Base-by-base conservation (phyloP, 2,797 vertebrate species). In the Mormyrops boulengeri region DNA sequence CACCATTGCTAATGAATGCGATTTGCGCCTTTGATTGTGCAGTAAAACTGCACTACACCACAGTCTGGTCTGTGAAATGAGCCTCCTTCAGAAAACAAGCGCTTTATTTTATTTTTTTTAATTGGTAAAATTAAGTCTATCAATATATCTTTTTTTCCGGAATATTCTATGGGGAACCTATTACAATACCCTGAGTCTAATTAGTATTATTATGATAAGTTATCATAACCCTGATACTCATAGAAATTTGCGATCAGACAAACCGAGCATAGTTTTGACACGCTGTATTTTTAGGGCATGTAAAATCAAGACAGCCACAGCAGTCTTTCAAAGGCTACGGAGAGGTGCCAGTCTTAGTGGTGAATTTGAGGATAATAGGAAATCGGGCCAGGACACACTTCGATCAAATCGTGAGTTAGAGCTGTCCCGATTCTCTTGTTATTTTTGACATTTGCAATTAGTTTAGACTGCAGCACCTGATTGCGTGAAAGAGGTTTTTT, bases 1-100 rank as follows among this genome's bases (percentile, higher is more conserved):
- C 53, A 89, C 89, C 91, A 89, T 87, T 50, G 88, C 89, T 89
- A 89, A 91, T 91, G 90, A 90, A 88, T 88, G 22, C 12, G 6
- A 41, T 55, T 55, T 34, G 22, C 34, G 26, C 26, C 30, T 85
- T 50, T 49, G 82, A 49, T 49, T 49, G 82, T 49, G 47, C 82
- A 50, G 14, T 47, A 14, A 85, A 50, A 52, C 41, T 85, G 73
- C 38, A 44, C 38, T 50, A 85, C 41, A 85, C 47, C 17, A 8
- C 73, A 41, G 41, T 49, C n/a, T 14, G 41, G 47, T 50, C 26
- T 85, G 47, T 85, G 82, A 85, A 85, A 52, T 50, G 3, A 85
- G 82, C 47, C 22, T 85, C 19, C 47, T 44, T 49, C 82, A 49
- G 22, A 85, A 85, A 85, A 84, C 47, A 85, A 49, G 22, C 4